These are phyloP conservation scores for Periophthalmodon schlosseri DNA, from an alignment of 2,113 vertebrate genomes.

Conservation along the genomic window DNA sequence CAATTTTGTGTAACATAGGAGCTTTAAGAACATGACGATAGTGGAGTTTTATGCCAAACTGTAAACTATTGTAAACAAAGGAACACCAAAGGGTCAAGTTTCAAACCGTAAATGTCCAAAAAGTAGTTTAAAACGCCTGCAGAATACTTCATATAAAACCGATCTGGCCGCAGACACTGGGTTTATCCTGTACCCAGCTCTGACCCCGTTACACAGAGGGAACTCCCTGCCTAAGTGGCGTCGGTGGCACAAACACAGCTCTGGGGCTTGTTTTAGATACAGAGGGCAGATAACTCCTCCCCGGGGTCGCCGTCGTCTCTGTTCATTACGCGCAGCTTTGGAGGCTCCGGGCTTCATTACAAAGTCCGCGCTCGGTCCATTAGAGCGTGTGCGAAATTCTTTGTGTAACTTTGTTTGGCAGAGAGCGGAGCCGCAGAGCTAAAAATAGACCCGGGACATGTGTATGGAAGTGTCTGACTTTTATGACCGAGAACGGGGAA, in stretches of 20 bases:
- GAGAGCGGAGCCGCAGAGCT: conserved; percentile 30
- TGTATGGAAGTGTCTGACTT: conserved; percentile 15
- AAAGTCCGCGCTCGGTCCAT: conserved; percentile 36
- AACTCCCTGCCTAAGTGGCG: conserved; percentile 52
- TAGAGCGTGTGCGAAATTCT: conserved; percentile 52
- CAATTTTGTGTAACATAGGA: too few relatives aligned
- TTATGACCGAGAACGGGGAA: neutral
- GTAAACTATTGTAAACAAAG: too few relatives aligned
- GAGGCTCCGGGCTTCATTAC: conserved; percentile 33
- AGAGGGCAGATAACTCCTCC: conserved; percentile 39
- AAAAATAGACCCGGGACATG: conserved; percentile 35
- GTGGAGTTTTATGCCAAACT: too few relatives aligned
- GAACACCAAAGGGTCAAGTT: too few relatives aligned
- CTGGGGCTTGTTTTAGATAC: conserved; percentile 28
- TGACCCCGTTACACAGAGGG: conserved; percentile 38
- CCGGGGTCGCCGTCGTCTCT: neutral
- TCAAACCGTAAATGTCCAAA: too few relatives aligned
- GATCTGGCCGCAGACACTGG: neutral
- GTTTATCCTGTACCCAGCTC: neutral
- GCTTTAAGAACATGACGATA: too few relatives aligned
- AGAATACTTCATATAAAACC: too few relatives aligned
- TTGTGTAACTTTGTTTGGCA: conserved; percentile 52
- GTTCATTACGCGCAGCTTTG: conserved; percentile 26
- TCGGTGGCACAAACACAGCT: conserved; percentile 17
- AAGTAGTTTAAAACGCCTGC: too few relatives aligned